Percentiles rank a stretch among this genome's conserved stretches.
Evolutionary conservation across 2,888 invertebrate genomes (phyloP).

Genomic region (Cremastinae sp.): DNA sequence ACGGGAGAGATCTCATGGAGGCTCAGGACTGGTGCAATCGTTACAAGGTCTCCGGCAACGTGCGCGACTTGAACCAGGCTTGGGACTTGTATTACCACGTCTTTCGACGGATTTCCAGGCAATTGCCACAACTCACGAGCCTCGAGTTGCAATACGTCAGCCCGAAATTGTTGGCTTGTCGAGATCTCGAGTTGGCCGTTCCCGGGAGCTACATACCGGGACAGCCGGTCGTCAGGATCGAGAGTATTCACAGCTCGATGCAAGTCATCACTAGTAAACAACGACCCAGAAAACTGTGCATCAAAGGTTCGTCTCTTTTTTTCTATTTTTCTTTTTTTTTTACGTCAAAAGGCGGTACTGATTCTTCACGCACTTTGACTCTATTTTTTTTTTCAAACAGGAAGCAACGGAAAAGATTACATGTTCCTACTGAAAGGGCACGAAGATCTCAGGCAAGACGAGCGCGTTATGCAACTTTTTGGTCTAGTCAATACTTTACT

Average conservation of each 20-base stretch:
- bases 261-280: conserved; percentile 99
- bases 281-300: conserved; percentile 95
- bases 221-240: conserved; percentile 93
- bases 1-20: conserved; percentile 95
- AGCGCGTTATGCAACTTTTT: conserved; percentile 98
- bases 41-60: conserved; percentile 91
- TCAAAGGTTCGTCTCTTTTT: conserved; percentile 83
- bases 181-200: conserved; percentile 97
- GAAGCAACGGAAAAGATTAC: conserved; percentile 98
- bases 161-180: conserved; percentile 92
- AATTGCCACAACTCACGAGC: conserved; percentile 94
- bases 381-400: conserved; percentile 80
- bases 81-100: conserved; percentile 99
- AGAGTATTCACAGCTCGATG: conserved; percentile 93
- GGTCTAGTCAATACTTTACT: conserved; percentile 98
- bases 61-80: conserved; percentile 97
- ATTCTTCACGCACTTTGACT: conserved; percentile 1
- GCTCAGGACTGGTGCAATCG: conserved; percentile 98
- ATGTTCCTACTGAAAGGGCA: conserved; percentile 99
- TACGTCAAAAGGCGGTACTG: neutral
- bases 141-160: conserved; percentile 97
- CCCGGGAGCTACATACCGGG: conserved; percentile 99
- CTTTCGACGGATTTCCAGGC: conserved; percentile 96
- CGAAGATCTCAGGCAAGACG: conserved; percentile 99
- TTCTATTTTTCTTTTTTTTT: conserved; percentile 8